These are phyloP conservation scores for Barbus barbus DNA, from an alignment of 2,113 vertebrate genomes.

Conservation along the genomic window DNA sequence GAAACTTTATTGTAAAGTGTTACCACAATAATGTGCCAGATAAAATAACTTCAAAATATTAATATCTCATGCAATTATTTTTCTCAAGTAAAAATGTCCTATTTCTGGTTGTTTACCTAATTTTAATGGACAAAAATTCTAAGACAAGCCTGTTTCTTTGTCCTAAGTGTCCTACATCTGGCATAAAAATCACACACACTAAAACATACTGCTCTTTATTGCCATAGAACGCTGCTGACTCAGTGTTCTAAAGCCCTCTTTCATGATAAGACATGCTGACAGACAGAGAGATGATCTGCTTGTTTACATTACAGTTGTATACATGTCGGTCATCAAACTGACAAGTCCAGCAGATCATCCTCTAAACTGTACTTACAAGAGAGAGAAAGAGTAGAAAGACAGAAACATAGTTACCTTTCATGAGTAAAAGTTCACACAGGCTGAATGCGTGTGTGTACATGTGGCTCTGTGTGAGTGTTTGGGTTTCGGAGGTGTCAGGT, in stretches of 20 bases:
- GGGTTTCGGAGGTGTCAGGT: conserved; percentile 26
- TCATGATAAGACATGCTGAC: neutral
- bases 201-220: neutral
- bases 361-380: neutral
- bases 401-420: neutral
- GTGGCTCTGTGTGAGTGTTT: conserved; percentile 21
- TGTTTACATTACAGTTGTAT: neutral
- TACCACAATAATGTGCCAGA: no score
- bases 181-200: neutral
- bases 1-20: no score
- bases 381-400: neutral
- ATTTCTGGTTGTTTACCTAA: neutral
- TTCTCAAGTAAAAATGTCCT: neutral
- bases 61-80: neutral
- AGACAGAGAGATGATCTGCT: neutral
- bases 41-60: no score
- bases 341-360: neutral
- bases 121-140: neutral
- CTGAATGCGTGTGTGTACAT: neutral
- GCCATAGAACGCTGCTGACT: neutral
- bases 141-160: neutral
- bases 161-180: neutral
- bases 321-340: neutral
- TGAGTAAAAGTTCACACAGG: conserved; percentile 13
- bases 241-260: neutral